Conservation (phyloP, 2,797 vertebrate genomes). For the Capromys pilorides region DNA sequence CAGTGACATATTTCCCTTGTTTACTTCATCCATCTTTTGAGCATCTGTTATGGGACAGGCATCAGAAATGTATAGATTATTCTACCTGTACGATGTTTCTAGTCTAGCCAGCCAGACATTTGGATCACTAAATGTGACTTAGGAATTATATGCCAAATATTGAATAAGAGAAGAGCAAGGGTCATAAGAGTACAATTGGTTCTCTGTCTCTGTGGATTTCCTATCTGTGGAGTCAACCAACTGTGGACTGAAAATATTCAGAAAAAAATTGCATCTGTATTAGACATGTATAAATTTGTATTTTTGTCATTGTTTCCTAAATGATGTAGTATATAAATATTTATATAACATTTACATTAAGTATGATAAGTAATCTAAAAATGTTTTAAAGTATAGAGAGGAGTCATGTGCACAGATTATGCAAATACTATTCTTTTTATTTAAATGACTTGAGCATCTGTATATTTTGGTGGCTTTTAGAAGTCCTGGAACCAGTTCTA, state of each 20-base stretch:
- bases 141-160: neutral
- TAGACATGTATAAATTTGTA: neutral
- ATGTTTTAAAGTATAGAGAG: neutral
- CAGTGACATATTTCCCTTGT: neutral
- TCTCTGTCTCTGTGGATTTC: neutral
- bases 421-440: neutral
- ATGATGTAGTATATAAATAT: neutral
- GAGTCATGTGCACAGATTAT: neutral
- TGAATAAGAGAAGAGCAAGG: neutral
- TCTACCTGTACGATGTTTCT: conserved; percentile 23
- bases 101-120: neutral
- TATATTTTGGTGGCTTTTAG: neutral
- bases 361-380: neutral
- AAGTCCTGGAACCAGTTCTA: neutral
- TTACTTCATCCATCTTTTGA: neutral
- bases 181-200: neutral
- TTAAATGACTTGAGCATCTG: neutral
- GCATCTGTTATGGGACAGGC: neutral
- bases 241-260: neutral
- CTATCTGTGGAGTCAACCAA: neutral
- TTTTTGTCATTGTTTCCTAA: neutral
- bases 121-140: neutral
- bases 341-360: neutral
- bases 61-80: neutral
- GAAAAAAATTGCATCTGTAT: neutral